Percentiles rank a stretch among this genome's conserved stretches.
Conservation (phyloP, 2,113 vertebrate genomes). For the Nerophis lumbriciformis region DNA sequence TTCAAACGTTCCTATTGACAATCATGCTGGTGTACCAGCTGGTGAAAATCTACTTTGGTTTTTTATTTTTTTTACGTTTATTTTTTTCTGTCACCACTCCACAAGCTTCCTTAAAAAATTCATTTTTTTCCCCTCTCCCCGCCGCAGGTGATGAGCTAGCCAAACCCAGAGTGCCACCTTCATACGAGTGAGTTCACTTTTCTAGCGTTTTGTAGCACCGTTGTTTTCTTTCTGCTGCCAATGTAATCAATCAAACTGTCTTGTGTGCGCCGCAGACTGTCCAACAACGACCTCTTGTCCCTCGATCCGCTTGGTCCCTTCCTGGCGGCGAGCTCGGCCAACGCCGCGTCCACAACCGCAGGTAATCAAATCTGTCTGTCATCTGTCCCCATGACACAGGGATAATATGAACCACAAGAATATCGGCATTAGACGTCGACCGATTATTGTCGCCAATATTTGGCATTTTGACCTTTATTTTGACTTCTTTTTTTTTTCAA, state of each 20-base stretch:
- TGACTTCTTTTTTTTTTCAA: no score
- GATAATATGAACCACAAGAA: no score
- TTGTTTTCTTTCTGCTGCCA: background rate
- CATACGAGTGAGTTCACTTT: conserved; percentile 81
- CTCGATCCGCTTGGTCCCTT: conserved; percentile 86
- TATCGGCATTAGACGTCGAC: no score
- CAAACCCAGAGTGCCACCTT: conserved; percentile 73
- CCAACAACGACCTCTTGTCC: conserved; percentile 85
- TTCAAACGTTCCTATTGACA: conserved; percentile 14
- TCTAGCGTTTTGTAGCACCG: background rate
- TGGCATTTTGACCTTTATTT: no score
- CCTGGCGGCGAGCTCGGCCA: conserved; percentile 72
- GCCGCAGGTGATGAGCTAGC: conserved; percentile 86
- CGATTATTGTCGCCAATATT: no score
- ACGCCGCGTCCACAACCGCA: conserved; percentile 75
- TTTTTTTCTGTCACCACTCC: conserved; percentile 15
- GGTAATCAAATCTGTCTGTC: conserved; percentile 63
- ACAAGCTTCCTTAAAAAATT: background rate
- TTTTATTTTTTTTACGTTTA: conserved; percentile 3
- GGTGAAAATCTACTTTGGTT: conserved; percentile 7
- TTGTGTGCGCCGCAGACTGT: conserved; percentile 64
- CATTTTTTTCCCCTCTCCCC: background rate
- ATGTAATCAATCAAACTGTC: background rate
- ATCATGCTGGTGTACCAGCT: background rate
- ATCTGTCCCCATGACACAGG: background rate